Conservation (phyloP, 2,888 invertebrate species). For the Adelphocoris suturalis region DNA sequence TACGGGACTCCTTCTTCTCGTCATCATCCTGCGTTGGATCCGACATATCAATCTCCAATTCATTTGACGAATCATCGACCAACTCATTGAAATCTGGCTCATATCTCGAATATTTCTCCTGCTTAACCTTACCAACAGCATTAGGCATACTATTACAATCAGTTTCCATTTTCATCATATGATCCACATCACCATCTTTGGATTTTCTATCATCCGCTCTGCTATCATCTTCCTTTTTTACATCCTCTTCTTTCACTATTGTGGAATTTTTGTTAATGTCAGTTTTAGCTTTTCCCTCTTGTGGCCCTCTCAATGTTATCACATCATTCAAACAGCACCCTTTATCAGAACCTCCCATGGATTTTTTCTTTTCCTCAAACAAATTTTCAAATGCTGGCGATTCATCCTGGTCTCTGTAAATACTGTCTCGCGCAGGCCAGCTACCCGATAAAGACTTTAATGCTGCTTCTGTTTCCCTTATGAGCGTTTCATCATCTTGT, state of each 20-base stretch:
- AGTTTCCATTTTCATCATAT: slow-evolving; percentile 80
- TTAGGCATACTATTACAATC: slow-evolving; percentile 80
- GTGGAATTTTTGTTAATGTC: slow-evolving; percentile 74
- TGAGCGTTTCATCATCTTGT: slow-evolving; percentile 90
- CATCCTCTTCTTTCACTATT: slow-evolving; percentile 70
- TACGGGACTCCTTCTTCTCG: slow-evolving; percentile 81
- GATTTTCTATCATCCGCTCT: slow-evolving; percentile 79
- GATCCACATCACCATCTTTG: slow-evolving; percentile 78
- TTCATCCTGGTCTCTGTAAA: slow-evolving; percentile 86
- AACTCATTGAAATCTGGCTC: slow-evolving; percentile 87
- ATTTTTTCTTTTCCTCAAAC: slow-evolving; percentile 88
- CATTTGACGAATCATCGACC: slow-evolving; percentile 87
- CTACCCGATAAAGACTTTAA: slow-evolving; percentile 92
- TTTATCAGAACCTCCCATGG: slow-evolving; percentile 80
- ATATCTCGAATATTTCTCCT: slow-evolving; percentile 80
- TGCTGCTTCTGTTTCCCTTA: slow-evolving; percentile 93
- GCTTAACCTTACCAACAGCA: slow-evolving; percentile 78
- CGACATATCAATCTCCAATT: slow-evolving; percentile 89
- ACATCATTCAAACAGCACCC: slow-evolving; percentile 85
- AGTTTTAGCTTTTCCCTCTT: slow-evolving; percentile 75
- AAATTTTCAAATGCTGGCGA: slow-evolving; percentile 90
- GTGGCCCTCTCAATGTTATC: slow-evolving; percentile 81
- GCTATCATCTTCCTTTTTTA: slow-evolving; percentile 78
- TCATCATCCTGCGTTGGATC: slow-evolving; percentile 85
- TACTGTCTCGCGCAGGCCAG: slow-evolving; percentile 85